phyloP scores from a whole-genome alignment of 2,797 vertebrate genomes.

The Anomalospiza imberbis region DNA sequence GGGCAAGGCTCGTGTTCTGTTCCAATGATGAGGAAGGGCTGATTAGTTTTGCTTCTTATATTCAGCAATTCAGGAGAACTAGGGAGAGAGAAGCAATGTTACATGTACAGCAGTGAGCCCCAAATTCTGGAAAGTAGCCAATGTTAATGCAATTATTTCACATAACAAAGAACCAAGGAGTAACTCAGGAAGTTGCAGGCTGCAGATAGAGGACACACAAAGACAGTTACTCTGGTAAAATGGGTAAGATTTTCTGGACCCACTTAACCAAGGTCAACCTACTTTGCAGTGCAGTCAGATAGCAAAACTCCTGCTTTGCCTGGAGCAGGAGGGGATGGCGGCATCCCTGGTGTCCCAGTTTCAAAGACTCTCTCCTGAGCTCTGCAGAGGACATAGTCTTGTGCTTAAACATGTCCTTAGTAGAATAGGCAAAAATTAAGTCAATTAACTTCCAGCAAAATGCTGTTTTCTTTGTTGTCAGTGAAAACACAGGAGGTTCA shows the following conservation, averaged over 20 bases:
- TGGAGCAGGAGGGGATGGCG: not conserved
- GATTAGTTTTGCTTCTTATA: not conserved
- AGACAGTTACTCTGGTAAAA: not conserved
- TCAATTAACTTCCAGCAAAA: not conserved
- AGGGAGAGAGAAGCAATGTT: not conserved
- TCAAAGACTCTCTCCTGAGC: not conserved
- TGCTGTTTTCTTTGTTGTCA: not conserved
- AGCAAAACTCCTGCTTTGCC: not conserved
- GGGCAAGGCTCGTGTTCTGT: not conserved
- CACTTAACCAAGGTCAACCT: conserved; percentile 40
- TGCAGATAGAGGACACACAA: conserved; percentile 1
- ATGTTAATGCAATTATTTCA: not conserved
- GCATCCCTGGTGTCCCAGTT: not conserved
- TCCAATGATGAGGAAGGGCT: not conserved
- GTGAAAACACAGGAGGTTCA: not conserved
- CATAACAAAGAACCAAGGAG: not conserved
- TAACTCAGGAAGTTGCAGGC: not conserved
- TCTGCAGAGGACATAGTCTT: not conserved
- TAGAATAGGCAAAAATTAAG: not conserved
- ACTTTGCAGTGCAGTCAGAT: not conserved
- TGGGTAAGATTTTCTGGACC: not conserved
- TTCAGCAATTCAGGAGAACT: not conserved
- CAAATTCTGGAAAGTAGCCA: not conserved
- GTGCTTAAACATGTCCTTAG: not conserved
- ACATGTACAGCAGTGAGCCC: not conserved